Conservation (phyloP, 2,797 vertebrate genomes). For the Gymnoscopelus braueri region DNA sequence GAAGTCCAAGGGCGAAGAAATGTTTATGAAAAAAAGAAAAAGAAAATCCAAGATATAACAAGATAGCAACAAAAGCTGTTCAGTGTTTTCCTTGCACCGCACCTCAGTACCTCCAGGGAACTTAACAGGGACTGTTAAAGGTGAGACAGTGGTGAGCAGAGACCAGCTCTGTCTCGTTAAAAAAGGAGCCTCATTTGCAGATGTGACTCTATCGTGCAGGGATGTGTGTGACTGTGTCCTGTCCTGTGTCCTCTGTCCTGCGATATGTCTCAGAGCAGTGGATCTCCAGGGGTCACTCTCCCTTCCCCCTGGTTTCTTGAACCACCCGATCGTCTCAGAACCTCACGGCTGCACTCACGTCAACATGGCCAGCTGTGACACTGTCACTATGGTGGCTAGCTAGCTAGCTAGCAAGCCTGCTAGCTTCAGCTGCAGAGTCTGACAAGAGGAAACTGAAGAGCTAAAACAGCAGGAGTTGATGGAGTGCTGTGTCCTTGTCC, state of each 20-base stretch:
- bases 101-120: conserved; percentile 63
- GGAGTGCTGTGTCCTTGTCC: conserved; percentile 59
- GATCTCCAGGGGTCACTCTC: conserved; percentile 10
- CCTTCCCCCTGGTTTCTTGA: conserved; percentile 39
- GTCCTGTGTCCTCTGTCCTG: conserved; percentile 28
- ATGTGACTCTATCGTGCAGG: conserved; percentile 70
- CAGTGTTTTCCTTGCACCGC: conserved; percentile 22
- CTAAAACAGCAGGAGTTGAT: conserved; percentile 56
- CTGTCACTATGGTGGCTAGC: conserved; percentile 30
- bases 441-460: conserved; percentile 15
- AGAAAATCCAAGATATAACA: conserved; percentile 35
- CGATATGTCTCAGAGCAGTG: conserved; percentile 13
- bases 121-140: conserved; percentile 63
- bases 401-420: background rate
- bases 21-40: conserved; percentile 20
- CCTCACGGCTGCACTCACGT: conserved; percentile 63
- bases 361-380: conserved; percentile 60
- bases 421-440: conserved; percentile 26
- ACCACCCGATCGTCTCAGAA: conserved; percentile 33
- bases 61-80: conserved; percentile 41
- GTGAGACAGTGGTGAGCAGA: conserved; percentile 66
- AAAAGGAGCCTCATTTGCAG: conserved; percentile 46
- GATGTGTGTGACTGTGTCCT: conserved; percentile 36
- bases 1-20: conserved; percentile 49
- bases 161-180: conserved; percentile 70